Base-by-base conservation (phyloP, 2,888 invertebrate species). In the Sphecodes monilicornis region DNA sequence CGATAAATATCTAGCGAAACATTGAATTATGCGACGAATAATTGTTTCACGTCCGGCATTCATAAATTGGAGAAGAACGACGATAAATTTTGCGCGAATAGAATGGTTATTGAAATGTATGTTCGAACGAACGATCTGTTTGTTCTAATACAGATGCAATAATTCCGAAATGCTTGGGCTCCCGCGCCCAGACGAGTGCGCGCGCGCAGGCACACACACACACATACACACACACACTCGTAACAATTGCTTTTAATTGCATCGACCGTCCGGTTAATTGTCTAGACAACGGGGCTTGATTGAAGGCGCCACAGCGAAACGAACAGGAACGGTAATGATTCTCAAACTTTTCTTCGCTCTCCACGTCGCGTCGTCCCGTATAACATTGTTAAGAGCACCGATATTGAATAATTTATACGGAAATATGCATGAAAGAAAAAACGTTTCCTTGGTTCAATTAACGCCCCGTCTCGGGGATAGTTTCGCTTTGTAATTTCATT, bases 241-340 rank as follows among this genome's bases (percentile, higher is more conserved):
- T 84, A 83, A 90, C 90, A 90, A 88, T 88, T 90, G 88, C 88
- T 86, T 90, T 88, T 90, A 88, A 88, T 88, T 90, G 88, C 90
- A 88, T 88, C 88, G 88, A 81, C 90, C 86, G 88, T 76, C 82
- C 80, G 80, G 90, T 88, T 88, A 88, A 88, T 88, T 88, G 90
- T 80, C 79, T 79, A 88, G 88, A 75, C 86, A 86, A 86, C 86
- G 86, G 86, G 78, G 86, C 86, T 86, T 86, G 86, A 86, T 86
- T 86, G 86, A 86, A 86, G 86, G 76, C 82, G 86, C 50, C 66
- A 50, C 86, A 75, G 76, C 68, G 43, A 86, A 86, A 79, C 86
- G 86, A 86, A 86, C 86, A 76, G 80, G 70, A 77, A 86, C 78
- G 82, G 78, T 86, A 86, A 82, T 76, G 86, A 86, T 86, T 86